Evolutionary conservation across 2,113 vertebrate species (phyloP), one percentile per base, ranked within the genome.

Genomic region (Damaliscus lunatus): DNA sequence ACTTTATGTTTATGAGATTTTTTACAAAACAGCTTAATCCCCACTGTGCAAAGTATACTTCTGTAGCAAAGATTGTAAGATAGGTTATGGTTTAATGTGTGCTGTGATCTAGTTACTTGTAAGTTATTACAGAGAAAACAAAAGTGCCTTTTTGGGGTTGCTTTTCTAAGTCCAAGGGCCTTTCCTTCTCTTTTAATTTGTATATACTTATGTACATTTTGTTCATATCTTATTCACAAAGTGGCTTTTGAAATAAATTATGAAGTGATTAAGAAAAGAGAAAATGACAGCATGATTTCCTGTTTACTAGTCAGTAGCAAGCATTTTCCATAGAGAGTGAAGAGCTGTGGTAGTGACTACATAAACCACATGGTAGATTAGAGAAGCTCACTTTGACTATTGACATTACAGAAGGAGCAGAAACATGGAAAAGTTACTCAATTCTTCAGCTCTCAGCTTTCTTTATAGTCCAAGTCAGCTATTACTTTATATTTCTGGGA

Each of bases 191-290:
- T 0, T 96, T 97, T 11, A 43, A 23, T 95, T 81, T 62, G 3
- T 97, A 11, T 33, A 46, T 89, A 59, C 50, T 31, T 84, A 82
- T 82, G 53, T 97, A 84, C 78, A 46, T 96, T 98, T 27, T 96
- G 89, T 97, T 97, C 46, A 91, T 98, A 53, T 98, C 98, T 97
- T 23, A 93, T 98, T 98, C 96, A 67, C 84, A 91, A 71, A 96
- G 48, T 95, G 93, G 91, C 19, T 98, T 98, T 97, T 95, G 97
- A 99, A 98, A 97, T 96, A 85, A 97, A 60, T 97, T 98, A 91
- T 96, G 53, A 97, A 98, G 60, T 97, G 77, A 94, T 98, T 98
- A 97, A 97, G 96, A 98, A 98, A 96, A 96, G 95, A 88, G 93
- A 98, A 96, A 95, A 97, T 84, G 96, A 97, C 94, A 96, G 88